Evolutionary conservation across 2,113 vertebrate species (phyloP).

Genomic region (Vanacampus margaritifer): DNA sequence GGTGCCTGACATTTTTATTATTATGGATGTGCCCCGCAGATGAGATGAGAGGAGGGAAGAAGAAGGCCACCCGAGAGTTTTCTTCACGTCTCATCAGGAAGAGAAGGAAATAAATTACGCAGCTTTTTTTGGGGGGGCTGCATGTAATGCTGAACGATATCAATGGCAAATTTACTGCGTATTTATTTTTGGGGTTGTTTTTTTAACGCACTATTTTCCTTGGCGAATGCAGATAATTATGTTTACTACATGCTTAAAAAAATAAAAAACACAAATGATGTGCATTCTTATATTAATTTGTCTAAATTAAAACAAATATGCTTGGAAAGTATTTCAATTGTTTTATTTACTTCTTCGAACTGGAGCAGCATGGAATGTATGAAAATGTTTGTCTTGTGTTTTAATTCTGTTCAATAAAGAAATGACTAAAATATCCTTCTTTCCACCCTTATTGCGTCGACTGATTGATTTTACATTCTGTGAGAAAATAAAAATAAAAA

Average conservation of each 20-base stretch:
- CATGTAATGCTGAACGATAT: background rate
- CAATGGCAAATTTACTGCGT: background rate
- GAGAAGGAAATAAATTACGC: conserved; percentile 11
- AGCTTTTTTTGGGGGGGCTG: conserved; percentile 2
- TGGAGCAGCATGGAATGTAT: conserved; percentile 97
- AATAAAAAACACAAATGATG: background rate
- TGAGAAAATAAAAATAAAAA: conserved; percentile 34
- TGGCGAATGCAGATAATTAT: background rate
- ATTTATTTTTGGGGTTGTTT: background rate
- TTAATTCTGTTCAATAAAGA: conserved; percentile 76
- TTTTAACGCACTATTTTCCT: background rate
- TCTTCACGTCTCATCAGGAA: conserved; percentile 27
- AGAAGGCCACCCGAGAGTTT: conserved; percentile 52
- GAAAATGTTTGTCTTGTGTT: conserved; percentile 22
- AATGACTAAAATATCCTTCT: conserved; percentile 70
- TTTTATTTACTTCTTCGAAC: conserved; percentile 82
- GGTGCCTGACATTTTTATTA: conserved; percentile 62
- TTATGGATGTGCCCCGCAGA: conserved; percentile 65
- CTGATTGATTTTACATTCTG: conserved; percentile 72
- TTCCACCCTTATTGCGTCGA: conserved; percentile 87
- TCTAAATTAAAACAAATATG: conserved; percentile 40
- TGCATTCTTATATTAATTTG: background rate
- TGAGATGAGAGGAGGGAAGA: conserved; percentile 36
- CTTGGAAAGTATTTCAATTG: conserved; percentile 63
- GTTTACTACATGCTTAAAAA: too few relatives aligned